Conservation (phyloP, 1,140 invertebrate species). For the Drosophila auraria region DNA sequence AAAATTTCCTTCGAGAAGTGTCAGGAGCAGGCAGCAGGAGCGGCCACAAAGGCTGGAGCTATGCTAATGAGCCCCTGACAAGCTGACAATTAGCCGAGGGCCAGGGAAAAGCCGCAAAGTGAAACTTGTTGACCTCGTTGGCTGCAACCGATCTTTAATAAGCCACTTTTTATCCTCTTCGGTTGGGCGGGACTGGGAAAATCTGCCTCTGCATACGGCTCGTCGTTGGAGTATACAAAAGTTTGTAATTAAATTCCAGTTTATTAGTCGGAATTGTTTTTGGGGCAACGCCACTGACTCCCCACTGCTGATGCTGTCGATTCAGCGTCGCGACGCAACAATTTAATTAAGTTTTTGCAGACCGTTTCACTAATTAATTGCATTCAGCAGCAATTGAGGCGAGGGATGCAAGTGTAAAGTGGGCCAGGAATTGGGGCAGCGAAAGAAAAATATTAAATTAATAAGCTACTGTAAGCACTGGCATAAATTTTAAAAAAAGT, state of each 20-base stretch:
- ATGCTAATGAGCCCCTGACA: conserved; percentile 67
- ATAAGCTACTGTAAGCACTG: too few relatives aligned
- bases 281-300: neutral
- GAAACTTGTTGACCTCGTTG: conserved; percentile 60
- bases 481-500: too few relatives aligned
- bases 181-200: neutral
- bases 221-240: conserved; percentile 43
- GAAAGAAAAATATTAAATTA: neutral
- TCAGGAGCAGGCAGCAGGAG: conserved; percentile 54
- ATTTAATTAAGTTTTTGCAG: conserved; percentile 61
- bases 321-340: conserved; percentile 42
- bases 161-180: conserved; percentile 22
- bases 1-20: conserved; percentile 54
- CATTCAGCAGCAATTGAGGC: conserved; percentile 47
- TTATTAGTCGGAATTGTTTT: conserved; percentile 73
- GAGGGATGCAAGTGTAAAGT: conserved; percentile 18
- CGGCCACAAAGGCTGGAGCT: conserved; percentile 28
- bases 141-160: conserved; percentile 56
- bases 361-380: conserved; percentile 57
- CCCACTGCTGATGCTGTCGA: conserved; percentile 12
- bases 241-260: conserved; percentile 82
- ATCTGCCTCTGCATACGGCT: conserved; percentile 11
- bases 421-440: neutral
- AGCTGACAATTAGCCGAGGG: conserved; percentile 60
- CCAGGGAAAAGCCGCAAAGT: conserved; percentile 59